Evolutionary conservation across 2,888 invertebrate genomes (phyloP), one percentile per base, ranked within the genome.

Genomic region (Thymelicus acteon): DNA sequence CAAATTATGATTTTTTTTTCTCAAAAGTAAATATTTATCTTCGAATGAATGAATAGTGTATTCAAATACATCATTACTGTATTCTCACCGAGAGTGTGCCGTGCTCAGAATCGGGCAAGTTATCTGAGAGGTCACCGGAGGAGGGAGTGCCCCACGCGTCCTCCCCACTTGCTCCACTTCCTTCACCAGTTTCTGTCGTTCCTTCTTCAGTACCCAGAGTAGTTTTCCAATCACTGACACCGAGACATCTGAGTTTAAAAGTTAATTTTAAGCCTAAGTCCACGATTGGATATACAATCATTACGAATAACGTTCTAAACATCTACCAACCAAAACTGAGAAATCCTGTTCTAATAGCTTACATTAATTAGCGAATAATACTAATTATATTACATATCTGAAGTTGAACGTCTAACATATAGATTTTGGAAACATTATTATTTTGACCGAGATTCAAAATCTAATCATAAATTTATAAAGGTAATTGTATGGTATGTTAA

Each of bases 141-240:
- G 97, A 97, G 5, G 97, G 97, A 0, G 97, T 97, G 0, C 97
- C 97, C 97, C 97, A 98, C 37, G 97, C 96, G 80, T 98, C 97
- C 85, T 97, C 97, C 0, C 97, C 97, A 4, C 97, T 97, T 0
- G 96, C 97, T 0, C 97, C 97, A 60, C 97, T 97, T 0, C 97
- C 97, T 81, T 97, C 97, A 6, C 96, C 96, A 12, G 92, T 89
- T 54, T 93, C 93, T 5, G 94, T 94, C 57, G 94, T 88, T 8
- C 94, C 95, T 72, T 97, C 97, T 77, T 97, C 97, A 77, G 85
- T 86, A 31, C 82, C 95, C 82, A 87, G 91, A 77, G 81, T 92
- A 78, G 90, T 78, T 78, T 85, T 95, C 94, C 95, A 95, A 89
- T 86, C 96, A 88, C 86, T 96, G 80, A 90, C 95, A 82, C 91